phyloP scores from a whole-genome alignment of 2,888 invertebrate species.

The Agriopis marginaria region DNA sequence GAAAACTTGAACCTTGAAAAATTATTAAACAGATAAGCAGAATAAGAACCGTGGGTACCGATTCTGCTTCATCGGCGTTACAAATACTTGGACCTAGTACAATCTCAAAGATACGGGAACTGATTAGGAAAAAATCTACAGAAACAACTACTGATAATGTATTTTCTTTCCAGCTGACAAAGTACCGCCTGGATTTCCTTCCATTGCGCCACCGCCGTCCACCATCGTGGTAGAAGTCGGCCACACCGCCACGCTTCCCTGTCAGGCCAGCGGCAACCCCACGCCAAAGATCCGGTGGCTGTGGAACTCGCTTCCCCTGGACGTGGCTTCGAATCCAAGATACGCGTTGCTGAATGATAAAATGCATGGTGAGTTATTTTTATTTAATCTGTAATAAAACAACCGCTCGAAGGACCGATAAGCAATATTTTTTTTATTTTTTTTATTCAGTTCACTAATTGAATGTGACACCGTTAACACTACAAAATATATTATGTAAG shows the following conservation, averaged over 20 bases:
- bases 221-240: conserved; percentile 98
- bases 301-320: conserved; percentile 96
- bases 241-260: conserved; percentile 95
- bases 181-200: conserved; percentile 96
- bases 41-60: too few species aligned
- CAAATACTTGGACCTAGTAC: too few species aligned
- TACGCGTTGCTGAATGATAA: conserved; percentile 94
- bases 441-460: too few species aligned
- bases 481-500: too few species aligned
- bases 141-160: neutral
- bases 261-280: conserved; percentile 95
- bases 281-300: conserved; percentile 96
- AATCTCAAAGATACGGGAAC: too few species aligned
- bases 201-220: conserved; percentile 92
- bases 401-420: too few species aligned
- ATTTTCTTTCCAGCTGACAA: conserved; percentile 88
- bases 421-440: too few species aligned
- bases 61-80: too few species aligned
- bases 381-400: neutral
- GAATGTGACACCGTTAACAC: too few species aligned
- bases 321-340: conserved; percentile 92
- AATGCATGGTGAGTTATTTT: conserved; percentile 88
- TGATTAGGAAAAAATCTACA: neutral
- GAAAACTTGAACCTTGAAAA: too few species aligned
- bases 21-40: too few species aligned